Evolutionary conservation across 1,140 invertebrate genomes (phyloP).

Genomic region (Drosophila nigrodunni): DNA sequence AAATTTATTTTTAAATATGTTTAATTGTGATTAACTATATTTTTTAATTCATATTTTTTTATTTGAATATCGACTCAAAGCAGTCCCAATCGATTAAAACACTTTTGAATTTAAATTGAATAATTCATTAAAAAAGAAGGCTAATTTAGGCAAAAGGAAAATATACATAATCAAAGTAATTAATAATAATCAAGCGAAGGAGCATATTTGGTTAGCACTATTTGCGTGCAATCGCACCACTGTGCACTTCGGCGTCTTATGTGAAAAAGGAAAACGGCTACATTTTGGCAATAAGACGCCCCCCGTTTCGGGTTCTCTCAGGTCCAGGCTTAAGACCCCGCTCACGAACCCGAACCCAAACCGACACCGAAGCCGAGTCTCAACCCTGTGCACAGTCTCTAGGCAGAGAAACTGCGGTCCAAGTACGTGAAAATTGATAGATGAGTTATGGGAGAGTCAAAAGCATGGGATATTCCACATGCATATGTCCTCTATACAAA

Average conservation of each 20-base stretch:
- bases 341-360: constrained; percentile 18
- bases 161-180: too few relatives aligned
- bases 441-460: constrained; percentile 75
- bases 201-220: neutral
- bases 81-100: too few relatives aligned
- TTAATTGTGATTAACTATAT: too few relatives aligned
- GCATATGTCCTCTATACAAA: constrained; percentile 70
- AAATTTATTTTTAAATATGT: too few relatives aligned
- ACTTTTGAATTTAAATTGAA: too few relatives aligned
- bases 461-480: constrained; percentile 52
- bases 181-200: neutral
- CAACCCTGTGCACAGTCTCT: constrained; percentile 6
- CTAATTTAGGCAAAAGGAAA: too few relatives aligned
- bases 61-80: too few relatives aligned
- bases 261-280: constrained; percentile 64
- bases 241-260: constrained; percentile 42
- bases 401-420: constrained; percentile 60
- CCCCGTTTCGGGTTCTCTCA: constrained; percentile 48
- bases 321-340: constrained; percentile 56
- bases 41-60: too few relatives aligned
- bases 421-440: constrained; percentile 84
- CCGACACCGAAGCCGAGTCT: constrained; percentile 29
- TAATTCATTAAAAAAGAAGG: too few relatives aligned
- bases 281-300: constrained; percentile 82
- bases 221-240: constrained; percentile 29